A percentile compares a stretch with the other conserved stretches of the same genome.
Evolutionary conservation across 2,888 invertebrate genomes (phyloP).

Genomic region (Cephus pulcher): DNA sequence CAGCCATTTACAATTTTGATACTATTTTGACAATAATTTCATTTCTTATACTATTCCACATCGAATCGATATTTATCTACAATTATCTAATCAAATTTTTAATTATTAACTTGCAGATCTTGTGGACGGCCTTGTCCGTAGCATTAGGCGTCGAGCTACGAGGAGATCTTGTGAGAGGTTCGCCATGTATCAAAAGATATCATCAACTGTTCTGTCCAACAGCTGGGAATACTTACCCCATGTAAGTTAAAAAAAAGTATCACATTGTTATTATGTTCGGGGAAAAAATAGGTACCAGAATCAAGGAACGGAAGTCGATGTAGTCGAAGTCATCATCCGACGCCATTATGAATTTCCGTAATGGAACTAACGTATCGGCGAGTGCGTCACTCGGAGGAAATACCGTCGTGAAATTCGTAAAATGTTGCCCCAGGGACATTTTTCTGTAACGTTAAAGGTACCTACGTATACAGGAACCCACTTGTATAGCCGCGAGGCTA

Average conservation of each 20-base stretch:
- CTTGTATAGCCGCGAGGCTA: background rate
- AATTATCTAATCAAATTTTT: background rate
- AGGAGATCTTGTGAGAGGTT: conserved; percentile 88
- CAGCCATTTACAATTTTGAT: background rate
- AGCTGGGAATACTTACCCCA: conserved; percentile 90
- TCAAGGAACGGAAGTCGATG: background rate
- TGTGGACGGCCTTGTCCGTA: conserved; percentile 90
- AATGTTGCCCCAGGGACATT: background rate
- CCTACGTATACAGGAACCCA: background rate
- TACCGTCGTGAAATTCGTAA: background rate
- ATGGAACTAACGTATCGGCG: background rate
- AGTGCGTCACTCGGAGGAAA: background rate
- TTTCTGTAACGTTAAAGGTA: background rate
- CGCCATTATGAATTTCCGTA: background rate
- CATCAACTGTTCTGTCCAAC: conserved; percentile 93
- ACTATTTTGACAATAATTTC: too few species aligned
- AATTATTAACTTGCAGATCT: conserved; percentile 73
- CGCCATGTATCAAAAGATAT: conserved; percentile 90
- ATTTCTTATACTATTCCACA: background rate
- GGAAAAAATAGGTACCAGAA: background rate
- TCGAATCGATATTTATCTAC: background rate
- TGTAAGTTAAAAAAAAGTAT: conserved; percentile 73
- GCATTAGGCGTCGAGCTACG: conserved; percentile 88
- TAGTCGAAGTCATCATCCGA: background rate
- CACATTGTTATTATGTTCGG: background rate